Percentiles rank a stretch among this genome's conserved stretches.
Evolutionary conservation across 2,113 vertebrate species (phyloP).

Genomic region (Limanda limanda): DNA sequence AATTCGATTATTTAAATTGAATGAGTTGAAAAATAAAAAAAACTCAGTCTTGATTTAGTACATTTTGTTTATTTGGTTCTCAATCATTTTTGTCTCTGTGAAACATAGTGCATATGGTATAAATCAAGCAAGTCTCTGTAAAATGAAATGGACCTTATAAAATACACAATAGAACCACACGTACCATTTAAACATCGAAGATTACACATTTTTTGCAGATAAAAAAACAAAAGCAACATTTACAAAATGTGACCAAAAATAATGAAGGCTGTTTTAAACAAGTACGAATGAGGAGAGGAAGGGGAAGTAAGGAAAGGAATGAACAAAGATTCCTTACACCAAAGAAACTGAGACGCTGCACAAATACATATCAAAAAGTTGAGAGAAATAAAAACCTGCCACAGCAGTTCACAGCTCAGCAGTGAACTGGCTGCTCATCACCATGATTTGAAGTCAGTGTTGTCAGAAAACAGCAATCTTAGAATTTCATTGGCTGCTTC

Average conservation of each 20-base stretch:
- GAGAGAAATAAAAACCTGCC: neutral
- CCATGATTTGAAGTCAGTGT: slow-evolving; percentile 29
- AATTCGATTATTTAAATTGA: too few species aligned
- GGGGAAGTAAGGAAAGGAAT: slow-evolving; percentile 13
- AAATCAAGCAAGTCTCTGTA: slow-evolving; percentile 53
- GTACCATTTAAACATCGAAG: slow-evolving; percentile 45
- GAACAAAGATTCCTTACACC: slow-evolving; percentile 11
- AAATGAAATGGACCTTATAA: slow-evolving; percentile 68
- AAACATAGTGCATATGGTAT: slow-evolving; percentile 62
- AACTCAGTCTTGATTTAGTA: neutral
- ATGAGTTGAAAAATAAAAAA: slow-evolving; percentile 1
- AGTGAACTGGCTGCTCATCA: slow-evolving; percentile 46
- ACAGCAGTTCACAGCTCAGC: slow-evolving; percentile 39
- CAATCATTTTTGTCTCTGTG: slow-evolving; percentile 49
- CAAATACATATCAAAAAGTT: neutral
- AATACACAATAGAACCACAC: slow-evolving; percentile 49
- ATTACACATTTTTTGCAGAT: slow-evolving; percentile 54
- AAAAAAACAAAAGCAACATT: slow-evolving; percentile 40
- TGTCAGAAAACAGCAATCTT: slow-evolving; percentile 18
- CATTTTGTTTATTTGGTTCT: slow-evolving; percentile 65
- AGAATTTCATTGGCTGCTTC: slow-evolving; percentile 31
- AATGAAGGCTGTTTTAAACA: slow-evolving; percentile 42
- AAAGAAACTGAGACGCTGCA: slow-evolving; percentile 34
- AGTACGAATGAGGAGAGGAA: slow-evolving; percentile 1
- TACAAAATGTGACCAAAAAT: slow-evolving; percentile 55